These are phyloP conservation scores for Coregonus suidteri DNA, from an alignment of 2,797 vertebrate species.

Conservation along the genomic window DNA sequence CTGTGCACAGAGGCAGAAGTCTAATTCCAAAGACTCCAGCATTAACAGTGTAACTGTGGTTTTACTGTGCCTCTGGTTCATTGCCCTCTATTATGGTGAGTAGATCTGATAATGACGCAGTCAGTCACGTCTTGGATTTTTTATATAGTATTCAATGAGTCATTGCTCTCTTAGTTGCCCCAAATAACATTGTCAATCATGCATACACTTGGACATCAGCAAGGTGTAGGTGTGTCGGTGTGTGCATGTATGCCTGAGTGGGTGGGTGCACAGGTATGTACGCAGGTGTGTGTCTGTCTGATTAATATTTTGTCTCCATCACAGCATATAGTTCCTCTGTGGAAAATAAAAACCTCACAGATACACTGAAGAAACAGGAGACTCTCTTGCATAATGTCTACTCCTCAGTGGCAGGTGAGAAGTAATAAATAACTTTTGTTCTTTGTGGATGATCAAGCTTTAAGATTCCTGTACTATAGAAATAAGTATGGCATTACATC, in stretches of 20 bases:
- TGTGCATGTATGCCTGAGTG: too few relatives aligned
- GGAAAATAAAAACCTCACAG: constrained; percentile 56
- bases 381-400: constrained; percentile 40
- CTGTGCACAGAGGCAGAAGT: constrained; percentile 39
- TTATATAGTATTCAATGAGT: not conserved
- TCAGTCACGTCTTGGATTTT: not conserved
- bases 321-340: constrained; percentile 60
- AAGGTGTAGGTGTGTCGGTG: too few relatives aligned
- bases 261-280: not conserved
- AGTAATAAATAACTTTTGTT: not conserved
- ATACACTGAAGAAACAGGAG: constrained; percentile 45
- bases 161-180: too few relatives aligned
- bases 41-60: constrained; percentile 58
- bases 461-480: too few relatives aligned
- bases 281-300: not conserved
- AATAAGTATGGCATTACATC: too few relatives aligned
- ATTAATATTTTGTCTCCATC: constrained; percentile 2
- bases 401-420: constrained; percentile 50
- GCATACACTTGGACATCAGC: too few relatives aligned
- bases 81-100: constrained; percentile 67
- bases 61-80: constrained; percentile 65
- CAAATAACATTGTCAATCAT: too few relatives aligned
- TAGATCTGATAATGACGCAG: not conserved
- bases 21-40: constrained; percentile 3
- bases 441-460: constrained; percentile 22